Evolutionary conservation across 2,888 invertebrate species (phyloP).

Genomic region (Machimus rusticus): DNA sequence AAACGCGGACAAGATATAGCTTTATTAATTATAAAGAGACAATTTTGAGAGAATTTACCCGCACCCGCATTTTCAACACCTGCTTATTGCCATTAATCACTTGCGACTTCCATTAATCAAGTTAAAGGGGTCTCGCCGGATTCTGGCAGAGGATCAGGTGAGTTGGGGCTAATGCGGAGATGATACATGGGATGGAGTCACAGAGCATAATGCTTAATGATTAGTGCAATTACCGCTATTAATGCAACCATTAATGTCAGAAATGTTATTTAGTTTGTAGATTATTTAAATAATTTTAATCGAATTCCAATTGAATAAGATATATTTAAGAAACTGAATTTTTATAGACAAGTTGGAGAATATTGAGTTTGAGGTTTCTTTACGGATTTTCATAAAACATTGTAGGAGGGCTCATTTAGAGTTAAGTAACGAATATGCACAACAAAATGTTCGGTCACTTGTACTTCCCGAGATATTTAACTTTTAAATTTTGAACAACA

Average conservation of each 20-base stretch:
- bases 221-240: not conserved
- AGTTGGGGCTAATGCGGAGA: not conserved
- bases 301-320: no score
- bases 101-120: not conserved
- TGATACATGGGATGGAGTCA: not conserved
- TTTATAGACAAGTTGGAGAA: no score
- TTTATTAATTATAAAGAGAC: not conserved
- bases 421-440: no score
- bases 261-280: no score
- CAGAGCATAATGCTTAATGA: not conserved
- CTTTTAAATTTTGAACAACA: no score
- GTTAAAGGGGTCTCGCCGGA: not conserved
- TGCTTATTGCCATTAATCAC: not conserved
- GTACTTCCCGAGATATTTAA: no score
- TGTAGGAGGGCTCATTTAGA: no score
- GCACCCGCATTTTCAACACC: not conserved
- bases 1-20: not conserved
- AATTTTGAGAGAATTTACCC: not conserved
- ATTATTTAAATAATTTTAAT: no score
- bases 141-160: not conserved
- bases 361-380: no score
- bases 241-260: not conserved
- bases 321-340: no score
- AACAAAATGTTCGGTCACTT: no score
- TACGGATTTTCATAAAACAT: no score